Evolutionary conservation across 2,888 invertebrate genomes (phyloP), one percentile per base, ranked within the genome.

Genomic region (Patella depressa): DNA sequence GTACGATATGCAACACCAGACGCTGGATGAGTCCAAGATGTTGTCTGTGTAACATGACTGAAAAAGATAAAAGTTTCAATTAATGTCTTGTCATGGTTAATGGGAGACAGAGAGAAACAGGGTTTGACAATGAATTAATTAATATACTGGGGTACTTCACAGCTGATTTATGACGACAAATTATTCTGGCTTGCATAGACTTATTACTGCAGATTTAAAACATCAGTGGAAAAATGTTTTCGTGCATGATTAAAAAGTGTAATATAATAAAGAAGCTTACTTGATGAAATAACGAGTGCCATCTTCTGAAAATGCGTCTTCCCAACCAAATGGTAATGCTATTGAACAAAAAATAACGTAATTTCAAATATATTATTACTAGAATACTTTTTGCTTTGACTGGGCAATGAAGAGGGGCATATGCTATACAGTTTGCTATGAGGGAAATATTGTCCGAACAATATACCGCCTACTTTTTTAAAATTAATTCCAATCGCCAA

Each of bases 251-350:
- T 34, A 5, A 34, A 34, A 34, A 34, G 5, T 34, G 34, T 34
- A 34, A 34, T 5, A 34, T 5, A 34, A 34, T 34, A 9, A 45
- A 45, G 45, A 45, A 1, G 5, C 90, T 88, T 86, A 90, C 90
- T 90, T 90, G 77, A 89, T 89, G 75, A 88, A 90, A 78, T 90
- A 90, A 73, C 87, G 89, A 72, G 88, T 83, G 2, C 90, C 90
- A 80, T 90, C 89, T 72, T 83, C 80, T 15, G 88, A 89, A 81
- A 88, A 90, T 4, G 89, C 89, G 78, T 90, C 90, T 70, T 90
- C 90, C 90, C 90, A 90, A 29, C 90, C 90, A 87, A 88, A 89
- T 2, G 90, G 90, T 75, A 90, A 81, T 55, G 89, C 90, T 90
- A 83, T n/a, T 83, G 82, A 57, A 71, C 29, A 79, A 79, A 72